Evolutionary conservation across 2,888 invertebrate species (phyloP), one percentile per base, ranked within the genome.

Genomic region (Orchesellides sinensis): DNA sequence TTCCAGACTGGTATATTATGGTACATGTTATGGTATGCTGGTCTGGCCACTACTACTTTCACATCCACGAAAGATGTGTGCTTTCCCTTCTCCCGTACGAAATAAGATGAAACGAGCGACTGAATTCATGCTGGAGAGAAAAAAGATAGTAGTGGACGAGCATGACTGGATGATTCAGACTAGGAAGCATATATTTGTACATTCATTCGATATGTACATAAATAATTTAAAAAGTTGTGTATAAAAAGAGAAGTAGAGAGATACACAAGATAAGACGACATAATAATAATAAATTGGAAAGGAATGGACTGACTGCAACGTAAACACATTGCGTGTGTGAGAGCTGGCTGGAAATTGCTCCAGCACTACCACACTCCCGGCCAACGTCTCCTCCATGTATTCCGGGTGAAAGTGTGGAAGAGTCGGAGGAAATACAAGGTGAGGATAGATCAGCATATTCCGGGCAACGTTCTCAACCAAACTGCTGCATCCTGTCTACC

Each of bases 401-500:
- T n/a, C n/a, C n/a, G n/a, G 40, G 49, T 49, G 49, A 49, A 59
- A 32, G 59, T 17, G 29, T 59, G 59, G 17, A 32, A 32, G 49
- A 59, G 63, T 8, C 19, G 35, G 63, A 19, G 27, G 32, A 40
- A 45, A 29, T 75, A 29, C 40, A 49, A 52, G 49, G 66, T 59
- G 56, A 8, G 78, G 21, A 35, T 63, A 27, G 66, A 63, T 56
- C 40, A 19, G 35, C 52, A 27, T 66, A 78, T 83, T 66, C 77
- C 54, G 45, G 29, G n/a, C 83, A 81, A 83, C 68, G 84, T 80
- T 85, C 79, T 85, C 79, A 83, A 82, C n/a, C 85, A 73, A 86
- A 88, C 85, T 88, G 86, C 87, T 88, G 88, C 88, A 88, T 88
- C 88, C 88, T 85, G 86, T 87, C 88, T 85, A 68, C 84, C 80